These are phyloP conservation scores for Netelia virgata DNA, from an alignment of 2,888 invertebrate genomes.

Conservation along the genomic window DNA sequence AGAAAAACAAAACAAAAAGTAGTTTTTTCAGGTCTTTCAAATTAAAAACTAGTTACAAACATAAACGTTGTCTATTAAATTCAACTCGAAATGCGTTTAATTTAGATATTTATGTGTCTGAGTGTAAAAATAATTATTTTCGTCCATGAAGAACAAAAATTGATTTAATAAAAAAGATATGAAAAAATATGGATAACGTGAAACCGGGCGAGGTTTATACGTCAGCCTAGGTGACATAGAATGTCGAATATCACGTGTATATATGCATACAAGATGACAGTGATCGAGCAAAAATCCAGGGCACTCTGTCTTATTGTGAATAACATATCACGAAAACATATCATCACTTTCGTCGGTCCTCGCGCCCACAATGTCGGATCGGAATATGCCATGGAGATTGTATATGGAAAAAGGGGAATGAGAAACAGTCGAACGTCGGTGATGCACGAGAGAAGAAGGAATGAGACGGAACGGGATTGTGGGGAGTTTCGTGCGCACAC, in stretches of 20 bases:
- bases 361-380: constrained; percentile 19
- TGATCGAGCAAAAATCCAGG: constrained; percentile 59
- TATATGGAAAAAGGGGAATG: constrained; percentile 32
- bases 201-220: background rate
- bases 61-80: no score
- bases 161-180: background rate
- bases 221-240: background rate
- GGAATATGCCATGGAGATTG: constrained; percentile 29
- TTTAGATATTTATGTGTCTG: background rate
- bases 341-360: constrained; percentile 44
- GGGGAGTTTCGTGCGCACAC: constrained; percentile 12
- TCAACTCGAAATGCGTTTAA: background rate
- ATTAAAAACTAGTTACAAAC: no score
- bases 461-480: constrained; percentile 45
- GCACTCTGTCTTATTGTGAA: constrained; percentile 55
- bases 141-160: background rate
- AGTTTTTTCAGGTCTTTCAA: no score
- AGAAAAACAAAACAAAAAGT: no score
- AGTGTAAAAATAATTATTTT: background rate
- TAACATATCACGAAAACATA: constrained; percentile 48
- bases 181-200: background rate
- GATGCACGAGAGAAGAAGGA: constrained; percentile 50
- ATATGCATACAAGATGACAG: constrained; percentile 35
- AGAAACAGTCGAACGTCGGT: constrained; percentile 22
- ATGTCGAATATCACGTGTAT: background rate